phyloP scores from a whole-genome alignment of 2,797 vertebrate genomes.

The Cheirogaleus major region DNA sequence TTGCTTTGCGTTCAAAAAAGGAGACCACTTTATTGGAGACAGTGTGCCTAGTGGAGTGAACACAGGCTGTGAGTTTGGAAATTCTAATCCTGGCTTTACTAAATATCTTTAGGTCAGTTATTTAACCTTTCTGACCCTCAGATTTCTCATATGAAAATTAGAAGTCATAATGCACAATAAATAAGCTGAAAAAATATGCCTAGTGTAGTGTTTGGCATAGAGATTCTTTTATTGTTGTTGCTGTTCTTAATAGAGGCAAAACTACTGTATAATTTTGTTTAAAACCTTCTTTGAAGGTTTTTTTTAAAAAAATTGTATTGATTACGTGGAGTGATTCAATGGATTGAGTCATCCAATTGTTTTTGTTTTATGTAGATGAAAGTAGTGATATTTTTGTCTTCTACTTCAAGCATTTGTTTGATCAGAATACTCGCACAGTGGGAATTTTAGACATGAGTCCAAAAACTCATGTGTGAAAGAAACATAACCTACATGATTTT shows the following conservation, averaged over 20 bases:
- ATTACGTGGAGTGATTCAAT: neutral
- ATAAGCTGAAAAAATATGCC: slow-evolving; percentile 17
- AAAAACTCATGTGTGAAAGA: neutral
- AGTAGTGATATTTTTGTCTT: slow-evolving; percentile 23
- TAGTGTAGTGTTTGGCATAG: neutral
- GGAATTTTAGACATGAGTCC: neutral
- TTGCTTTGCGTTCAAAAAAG: neutral
- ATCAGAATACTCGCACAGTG: neutral
- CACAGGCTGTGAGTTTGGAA: neutral
- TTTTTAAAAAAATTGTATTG: neutral
- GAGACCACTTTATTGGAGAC: neutral
- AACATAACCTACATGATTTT: neutral
- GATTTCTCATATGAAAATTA: slow-evolving; percentile 14
- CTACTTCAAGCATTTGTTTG: neutral
- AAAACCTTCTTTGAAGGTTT: slow-evolving; percentile 32
- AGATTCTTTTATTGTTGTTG: slow-evolving; percentile 18
- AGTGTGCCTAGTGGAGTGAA: neutral
- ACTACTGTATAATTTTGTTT: slow-evolving; percentile 2
- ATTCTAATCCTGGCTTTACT: neutral
- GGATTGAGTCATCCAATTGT: neutral
- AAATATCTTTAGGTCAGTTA: neutral
- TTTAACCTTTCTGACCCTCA: neutral
- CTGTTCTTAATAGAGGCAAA: neutral
- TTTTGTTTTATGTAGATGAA: neutral
- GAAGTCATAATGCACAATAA: slow-evolving; percentile 1